Evolutionary conservation across 2,888 invertebrate genomes (phyloP).

Genomic region (Spialia ferax): DNA sequence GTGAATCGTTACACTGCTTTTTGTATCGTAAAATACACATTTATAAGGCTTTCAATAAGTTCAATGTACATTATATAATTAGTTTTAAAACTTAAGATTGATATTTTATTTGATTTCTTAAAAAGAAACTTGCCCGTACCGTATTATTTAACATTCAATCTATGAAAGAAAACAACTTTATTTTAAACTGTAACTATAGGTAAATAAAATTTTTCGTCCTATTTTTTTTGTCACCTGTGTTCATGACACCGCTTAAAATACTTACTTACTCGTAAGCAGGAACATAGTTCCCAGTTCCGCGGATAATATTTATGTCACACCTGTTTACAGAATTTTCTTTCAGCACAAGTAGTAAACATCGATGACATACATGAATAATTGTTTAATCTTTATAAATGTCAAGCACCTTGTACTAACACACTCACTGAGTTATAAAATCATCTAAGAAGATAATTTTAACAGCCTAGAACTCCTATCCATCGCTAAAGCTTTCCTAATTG

Average conservation of each 20-base stretch:
- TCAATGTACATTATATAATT: too few relatives aligned
- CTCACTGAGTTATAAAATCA: neutral
- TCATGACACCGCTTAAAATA: constrained; percentile 16
- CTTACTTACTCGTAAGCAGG: constrained; percentile 13
- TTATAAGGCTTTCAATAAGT: too few relatives aligned
- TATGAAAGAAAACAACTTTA: neutral
- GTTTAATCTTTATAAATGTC: neutral
- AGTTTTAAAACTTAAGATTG: neutral
- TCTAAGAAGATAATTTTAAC: neutral
- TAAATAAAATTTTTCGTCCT: neutral
- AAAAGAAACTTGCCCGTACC: neutral
- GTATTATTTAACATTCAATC: neutral
- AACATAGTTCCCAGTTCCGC: neutral
- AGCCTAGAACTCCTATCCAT: too few relatives aligned
- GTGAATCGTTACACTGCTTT: neutral
- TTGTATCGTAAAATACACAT: neutral
- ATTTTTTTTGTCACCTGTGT: neutral
- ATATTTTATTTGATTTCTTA: too few relatives aligned
- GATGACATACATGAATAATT: constrained; percentile 2
- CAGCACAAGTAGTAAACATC: constrained; percentile 12
- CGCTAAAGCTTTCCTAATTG: neutral
- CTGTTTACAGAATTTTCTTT: constrained; percentile 15
- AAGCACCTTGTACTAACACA: neutral
- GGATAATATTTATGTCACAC: constrained; percentile 4
- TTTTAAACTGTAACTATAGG: constrained; percentile 4